Conservation (phyloP, 2,113 vertebrate genomes). For the Sisor rabdophorus region DNA sequence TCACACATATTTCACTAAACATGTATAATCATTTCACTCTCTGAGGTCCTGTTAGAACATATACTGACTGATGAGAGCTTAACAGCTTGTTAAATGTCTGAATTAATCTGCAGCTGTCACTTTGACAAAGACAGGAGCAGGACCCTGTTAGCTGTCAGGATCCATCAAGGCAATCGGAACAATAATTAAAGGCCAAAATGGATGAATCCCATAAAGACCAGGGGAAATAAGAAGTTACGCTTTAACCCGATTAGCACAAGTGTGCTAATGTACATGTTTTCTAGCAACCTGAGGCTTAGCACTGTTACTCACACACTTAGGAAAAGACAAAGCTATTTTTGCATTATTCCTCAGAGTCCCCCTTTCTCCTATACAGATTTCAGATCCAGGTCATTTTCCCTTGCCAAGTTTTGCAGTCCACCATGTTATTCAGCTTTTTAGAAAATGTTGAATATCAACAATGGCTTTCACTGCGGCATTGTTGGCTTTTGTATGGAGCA, state of each 20-base stretch:
- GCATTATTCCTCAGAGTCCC: conserved; percentile 36
- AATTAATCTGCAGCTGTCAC: conserved; percentile 72
- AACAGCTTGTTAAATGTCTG: conserved; percentile 69
- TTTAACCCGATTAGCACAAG: background rate
- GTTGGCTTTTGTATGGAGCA: conserved; percentile 99
- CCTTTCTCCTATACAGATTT: conserved; percentile 61
- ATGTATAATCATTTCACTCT: background rate
- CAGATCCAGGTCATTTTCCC: conserved; percentile 88
- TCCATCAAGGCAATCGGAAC: conserved; percentile 55
- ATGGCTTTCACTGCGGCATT: conserved; percentile 94
- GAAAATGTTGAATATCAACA: conserved; percentile 99
- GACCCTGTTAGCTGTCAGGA: conserved; percentile 60
- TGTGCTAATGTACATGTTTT: background rate
- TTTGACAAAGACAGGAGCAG: conserved; percentile 65
- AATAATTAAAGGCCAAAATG: conserved; percentile 61
- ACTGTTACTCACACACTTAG: background rate
- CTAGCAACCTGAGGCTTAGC: background rate
- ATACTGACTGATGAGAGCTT: conserved; percentile 59
- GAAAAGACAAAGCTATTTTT: background rate
- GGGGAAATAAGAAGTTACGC: background rate
- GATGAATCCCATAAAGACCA: conserved; percentile 52
- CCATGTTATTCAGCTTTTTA: conserved; percentile 99
- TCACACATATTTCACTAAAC: background rate
- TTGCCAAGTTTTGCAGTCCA: conserved; percentile 89
- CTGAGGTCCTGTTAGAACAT: conserved; percentile 23